Conservation (phyloP, 2,113 vertebrate genomes). For the Platichthys flesus region DNA sequence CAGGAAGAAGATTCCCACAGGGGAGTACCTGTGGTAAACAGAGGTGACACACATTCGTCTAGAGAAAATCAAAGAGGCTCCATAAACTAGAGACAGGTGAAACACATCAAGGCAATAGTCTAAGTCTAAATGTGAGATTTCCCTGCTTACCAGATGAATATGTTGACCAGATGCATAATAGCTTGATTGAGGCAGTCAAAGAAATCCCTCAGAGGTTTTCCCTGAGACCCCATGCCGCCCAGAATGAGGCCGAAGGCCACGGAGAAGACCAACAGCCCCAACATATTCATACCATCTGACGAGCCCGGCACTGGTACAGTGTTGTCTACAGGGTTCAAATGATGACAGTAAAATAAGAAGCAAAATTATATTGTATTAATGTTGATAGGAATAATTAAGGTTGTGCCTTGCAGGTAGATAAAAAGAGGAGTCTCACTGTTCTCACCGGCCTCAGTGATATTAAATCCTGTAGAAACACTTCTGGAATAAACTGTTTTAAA, state of each 20-base stretch:
- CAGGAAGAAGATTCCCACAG: constrained; percentile 91
- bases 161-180: constrained; percentile 87
- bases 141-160: constrained; percentile 23
- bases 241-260: constrained; percentile 88
- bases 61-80: too few relatives aligned
- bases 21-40: constrained; percentile 88
- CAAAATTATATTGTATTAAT: neutral
- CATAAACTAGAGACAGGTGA: too few relatives aligned
- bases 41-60: constrained; percentile 78
- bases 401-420: neutral
- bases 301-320: constrained; percentile 81
- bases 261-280: constrained; percentile 90
- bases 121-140: neutral
- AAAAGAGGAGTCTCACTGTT: constrained; percentile 19
- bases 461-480: constrained; percentile 39
- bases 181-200: constrained; percentile 91
- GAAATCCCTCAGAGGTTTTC: constrained; percentile 87
- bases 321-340: constrained; percentile 1
- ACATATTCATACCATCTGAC: constrained; percentile 86
- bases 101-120: too few relatives aligned
- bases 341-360: neutral
- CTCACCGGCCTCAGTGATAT: neutral
- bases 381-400: neutral
- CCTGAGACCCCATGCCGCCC: constrained; percentile 87
- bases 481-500: constrained; percentile 85